Conservation (phyloP, 1,140 invertebrate genomes). For the Pogonus chalceus region DNA sequence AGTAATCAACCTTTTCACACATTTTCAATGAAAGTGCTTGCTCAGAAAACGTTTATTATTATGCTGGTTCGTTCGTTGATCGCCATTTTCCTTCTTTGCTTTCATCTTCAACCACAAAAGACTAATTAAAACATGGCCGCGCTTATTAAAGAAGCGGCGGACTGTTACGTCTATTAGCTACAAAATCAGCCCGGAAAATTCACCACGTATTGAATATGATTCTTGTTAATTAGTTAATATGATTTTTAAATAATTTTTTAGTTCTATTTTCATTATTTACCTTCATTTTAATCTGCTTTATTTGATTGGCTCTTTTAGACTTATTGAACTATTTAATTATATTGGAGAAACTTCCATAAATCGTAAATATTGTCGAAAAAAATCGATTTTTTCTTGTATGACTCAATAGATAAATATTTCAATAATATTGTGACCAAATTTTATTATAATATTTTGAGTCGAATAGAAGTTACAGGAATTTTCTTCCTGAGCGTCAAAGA, state of each 20-base stretch:
- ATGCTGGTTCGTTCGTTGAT: too few relatives aligned
- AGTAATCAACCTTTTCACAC: too few relatives aligned
- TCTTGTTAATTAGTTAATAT: background rate
- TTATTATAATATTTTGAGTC: too few relatives aligned
- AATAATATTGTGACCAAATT: too few relatives aligned
- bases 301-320: background rate
- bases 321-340: background rate
- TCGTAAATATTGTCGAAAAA: too few relatives aligned
- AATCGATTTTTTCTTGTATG: too few relatives aligned
- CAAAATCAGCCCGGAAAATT: background rate
- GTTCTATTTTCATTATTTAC: background rate
- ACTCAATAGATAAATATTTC: too few relatives aligned
- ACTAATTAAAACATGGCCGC: background rate
- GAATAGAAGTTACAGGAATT: too few relatives aligned
- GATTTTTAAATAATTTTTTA: background rate
- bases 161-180: background rate
- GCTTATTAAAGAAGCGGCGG: background rate
- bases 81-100: background rate
- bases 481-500: too few relatives aligned
- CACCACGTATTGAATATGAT: background rate
- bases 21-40: too few relatives aligned
- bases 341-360: too few relatives aligned
- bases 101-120: background rate
- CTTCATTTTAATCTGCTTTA: background rate
- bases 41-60: too few relatives aligned